Evolutionary conservation across 64 coral and sea anemone species (phyloP), one percentile per base, ranked within the genome.

Genomic region (Dendronephthya gigantea): DNA sequence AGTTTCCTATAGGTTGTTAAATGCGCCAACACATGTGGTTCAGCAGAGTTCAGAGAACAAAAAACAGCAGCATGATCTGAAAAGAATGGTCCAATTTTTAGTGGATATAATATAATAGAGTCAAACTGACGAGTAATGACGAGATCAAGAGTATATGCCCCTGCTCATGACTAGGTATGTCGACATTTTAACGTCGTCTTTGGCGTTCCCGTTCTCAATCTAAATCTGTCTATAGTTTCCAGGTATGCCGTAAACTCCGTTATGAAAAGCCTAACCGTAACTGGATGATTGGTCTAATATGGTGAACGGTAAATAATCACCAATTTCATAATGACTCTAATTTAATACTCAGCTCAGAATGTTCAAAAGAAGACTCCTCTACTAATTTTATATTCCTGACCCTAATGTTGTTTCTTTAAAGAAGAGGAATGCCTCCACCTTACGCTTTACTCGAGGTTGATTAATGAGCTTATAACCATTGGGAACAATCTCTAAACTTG

Each of bases 271-370:
- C 39, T 83, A 39, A 43, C 82, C 7, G 43, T 43, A 35, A 82
- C 37, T 35, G 81, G 81, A 82, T 82, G 81, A 35, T 11, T 35
- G 51, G 51, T 17, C 23, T 13, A 83, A 47, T 47, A 83, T 14
- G 82, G 82, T 83, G 82, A 16, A 48, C 82, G 15, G 82, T 83
- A 49, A 43, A 83, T 39, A 83, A 83, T 83, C 4, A 83, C 82
- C 48, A 83, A 41, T 47, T 41, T 43, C 41, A 45, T 47, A 83
- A 83, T 83, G 82, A 39, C 38, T 48, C 39, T 22, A 48, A 83
- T 83, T 83, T 83, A 48, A 83, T 47, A 83, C 37, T 39, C 37
- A 49, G 33, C 40, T 83, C 82, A 39, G 82, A 49, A 47, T 83
- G 25, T 39, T 83, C 82, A 19, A 83, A 83, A 32, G 82, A 83